phyloP scores from a whole-genome alignment of 2,113 vertebrate genomes.

The Raja brachyura region DNA sequence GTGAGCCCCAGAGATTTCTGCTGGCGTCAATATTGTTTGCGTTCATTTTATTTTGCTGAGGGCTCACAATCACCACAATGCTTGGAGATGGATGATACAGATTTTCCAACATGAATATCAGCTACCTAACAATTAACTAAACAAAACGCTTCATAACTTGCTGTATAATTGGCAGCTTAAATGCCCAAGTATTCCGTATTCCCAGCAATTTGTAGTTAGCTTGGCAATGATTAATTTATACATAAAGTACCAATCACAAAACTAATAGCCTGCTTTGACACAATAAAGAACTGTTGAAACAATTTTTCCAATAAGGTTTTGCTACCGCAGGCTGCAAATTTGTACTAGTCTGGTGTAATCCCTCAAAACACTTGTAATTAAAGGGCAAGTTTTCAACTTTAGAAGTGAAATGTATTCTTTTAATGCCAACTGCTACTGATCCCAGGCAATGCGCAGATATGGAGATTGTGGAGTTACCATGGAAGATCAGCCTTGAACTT shows the following conservation, averaged over 20 bases:
- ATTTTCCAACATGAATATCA: not conserved
- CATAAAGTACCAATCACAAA: not conserved
- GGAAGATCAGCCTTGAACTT: no score
- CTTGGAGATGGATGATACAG: no score
- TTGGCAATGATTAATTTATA: not conserved
- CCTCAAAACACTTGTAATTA: not conserved
- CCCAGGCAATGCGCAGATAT: no score
- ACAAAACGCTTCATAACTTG: not conserved
- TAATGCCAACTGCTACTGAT: not conserved
- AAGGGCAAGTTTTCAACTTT: not conserved
- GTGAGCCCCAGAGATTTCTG: not conserved
- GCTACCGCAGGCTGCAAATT: not conserved
- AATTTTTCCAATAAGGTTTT: slow-evolving; percentile 5
- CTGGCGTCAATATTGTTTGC: not conserved
- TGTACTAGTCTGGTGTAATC: not conserved
- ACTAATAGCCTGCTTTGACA: not conserved
- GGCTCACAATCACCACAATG: not conserved
- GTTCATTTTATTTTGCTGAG: not conserved
- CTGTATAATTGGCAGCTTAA: not conserved
- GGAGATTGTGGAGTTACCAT: no score
- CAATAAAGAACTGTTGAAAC: not conserved
- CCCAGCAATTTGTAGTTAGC: not conserved
- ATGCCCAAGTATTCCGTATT: not conserved
- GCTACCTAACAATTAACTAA: not conserved
- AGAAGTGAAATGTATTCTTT: not conserved